phyloP scores from a whole-genome alignment of 2,113 vertebrate genomes.

The Sterrhoptilus dennistouni region DNA sequence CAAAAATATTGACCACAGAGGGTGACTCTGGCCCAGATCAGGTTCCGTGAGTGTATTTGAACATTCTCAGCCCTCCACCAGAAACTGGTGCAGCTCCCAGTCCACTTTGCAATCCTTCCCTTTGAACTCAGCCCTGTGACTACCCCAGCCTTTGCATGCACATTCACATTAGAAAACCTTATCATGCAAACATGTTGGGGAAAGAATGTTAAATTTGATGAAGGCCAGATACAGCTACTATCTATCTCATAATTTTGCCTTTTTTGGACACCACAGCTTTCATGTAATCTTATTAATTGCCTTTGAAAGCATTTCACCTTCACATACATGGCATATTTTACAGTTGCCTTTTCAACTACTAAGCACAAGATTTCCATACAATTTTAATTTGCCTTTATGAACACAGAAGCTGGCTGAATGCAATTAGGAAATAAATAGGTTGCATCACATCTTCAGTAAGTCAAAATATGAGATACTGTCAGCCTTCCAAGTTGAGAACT shows the following conservation, averaged over 20 bases:
- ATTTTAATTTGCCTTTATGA: neutral
- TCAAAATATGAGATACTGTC: neutral
- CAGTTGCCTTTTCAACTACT: neutral
- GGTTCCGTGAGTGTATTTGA: neutral
- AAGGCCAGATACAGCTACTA: neutral
- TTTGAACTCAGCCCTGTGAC: neutral
- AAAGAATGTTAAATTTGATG: neutral
- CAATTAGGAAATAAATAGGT: neutral
- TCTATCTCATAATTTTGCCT: neutral
- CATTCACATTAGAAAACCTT: neutral
- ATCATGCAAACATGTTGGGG: neutral
- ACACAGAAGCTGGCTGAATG: neutral
- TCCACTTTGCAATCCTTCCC: neutral
- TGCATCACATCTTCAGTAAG: neutral
- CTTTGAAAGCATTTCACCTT: neutral
- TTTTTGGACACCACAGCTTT: neutral
- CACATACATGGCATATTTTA: neutral
- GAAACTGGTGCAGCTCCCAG: fast-evolving
- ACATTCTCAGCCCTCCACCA: neutral
- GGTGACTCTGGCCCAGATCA: neutral
- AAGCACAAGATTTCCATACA: neutral
- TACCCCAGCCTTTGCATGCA: neutral
- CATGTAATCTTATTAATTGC: neutral
- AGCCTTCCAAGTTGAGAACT: neutral
- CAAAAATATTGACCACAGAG: neutral